These are phyloP conservation scores for Euura saliciscinereae DNA, from an alignment of 1,140 invertebrate species.

Conservation along the genomic window DNA sequence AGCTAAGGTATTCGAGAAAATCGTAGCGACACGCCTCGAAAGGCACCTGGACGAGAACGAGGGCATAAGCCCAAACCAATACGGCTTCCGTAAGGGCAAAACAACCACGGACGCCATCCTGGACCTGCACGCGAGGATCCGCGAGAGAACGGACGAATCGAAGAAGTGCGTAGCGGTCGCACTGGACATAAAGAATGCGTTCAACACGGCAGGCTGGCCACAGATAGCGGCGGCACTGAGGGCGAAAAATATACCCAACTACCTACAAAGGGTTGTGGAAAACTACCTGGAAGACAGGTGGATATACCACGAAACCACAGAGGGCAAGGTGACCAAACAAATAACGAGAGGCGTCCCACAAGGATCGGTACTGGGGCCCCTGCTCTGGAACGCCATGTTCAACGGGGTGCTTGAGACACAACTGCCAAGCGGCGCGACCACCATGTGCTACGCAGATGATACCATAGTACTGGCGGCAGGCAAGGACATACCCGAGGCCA, in stretches of 20 bases:
- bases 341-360: no score
- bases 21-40: not conserved
- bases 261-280: constrained; percentile 12
- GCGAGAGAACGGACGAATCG: no score
- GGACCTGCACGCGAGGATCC: no score
- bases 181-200: constrained; percentile 17
- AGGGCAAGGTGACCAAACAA: no score
- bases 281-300: constrained; percentile 15
- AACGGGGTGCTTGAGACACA: constrained; percentile 31
- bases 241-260: constrained; percentile 1
- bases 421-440: constrained; percentile 13
- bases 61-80: not conserved
- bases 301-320: constrained; percentile 17
- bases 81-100: not conserved
- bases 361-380: no score
- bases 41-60: not conserved
- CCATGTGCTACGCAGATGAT: constrained; percentile 37
- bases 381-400: constrained; percentile 36
- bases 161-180: no score
- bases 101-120: not conserved
- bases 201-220: constrained; percentile 20
- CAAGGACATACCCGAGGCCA: constrained; percentile 16
- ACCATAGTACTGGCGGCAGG: constrained; percentile 28
- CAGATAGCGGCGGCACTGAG: constrained; percentile 19
- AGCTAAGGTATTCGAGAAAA: not conserved